phyloP scores from a whole-genome alignment of 2,113 vertebrate species.

The Petroica traversi region DNA sequence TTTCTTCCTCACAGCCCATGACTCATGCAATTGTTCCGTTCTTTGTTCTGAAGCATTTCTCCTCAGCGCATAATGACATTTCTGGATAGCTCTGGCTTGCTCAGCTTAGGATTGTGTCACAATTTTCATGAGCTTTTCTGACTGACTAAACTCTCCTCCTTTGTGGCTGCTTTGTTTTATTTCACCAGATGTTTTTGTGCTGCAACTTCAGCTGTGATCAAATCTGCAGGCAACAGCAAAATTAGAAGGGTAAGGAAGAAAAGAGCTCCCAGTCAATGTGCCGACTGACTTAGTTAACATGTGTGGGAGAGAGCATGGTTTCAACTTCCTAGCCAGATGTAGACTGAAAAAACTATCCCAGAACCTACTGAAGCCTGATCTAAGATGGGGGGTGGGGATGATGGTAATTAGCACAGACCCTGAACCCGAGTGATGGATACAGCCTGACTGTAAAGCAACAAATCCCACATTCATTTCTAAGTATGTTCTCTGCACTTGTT shows the following conservation, averaged over 20 bases:
- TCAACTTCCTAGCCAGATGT: neutral
- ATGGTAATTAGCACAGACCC: neutral
- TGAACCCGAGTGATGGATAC: neutral
- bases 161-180: neutral
- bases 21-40: constrained; percentile 42
- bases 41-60: constrained; percentile 6
- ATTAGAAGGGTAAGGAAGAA: neutral
- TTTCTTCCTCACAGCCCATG: neutral
- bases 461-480: neutral
- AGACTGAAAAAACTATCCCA: neutral
- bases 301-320: neutral
- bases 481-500: neutral
- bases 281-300: neutral
- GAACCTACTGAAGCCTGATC: neutral
- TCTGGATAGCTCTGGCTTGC: constrained; percentile 16
- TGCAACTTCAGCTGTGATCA: neutral
- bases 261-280: neutral
- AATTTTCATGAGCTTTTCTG: constrained; percentile 5
- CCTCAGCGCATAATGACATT: neutral
- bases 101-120: neutral
- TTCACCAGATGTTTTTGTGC: neutral
- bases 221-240: neutral
- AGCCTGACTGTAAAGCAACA: neutral
- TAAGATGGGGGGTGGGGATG: neutral
- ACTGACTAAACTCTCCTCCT: neutral